Evolutionary conservation across 2,797 vertebrate species (phyloP).

Genomic region (Sciaenops ocellatus): DNA sequence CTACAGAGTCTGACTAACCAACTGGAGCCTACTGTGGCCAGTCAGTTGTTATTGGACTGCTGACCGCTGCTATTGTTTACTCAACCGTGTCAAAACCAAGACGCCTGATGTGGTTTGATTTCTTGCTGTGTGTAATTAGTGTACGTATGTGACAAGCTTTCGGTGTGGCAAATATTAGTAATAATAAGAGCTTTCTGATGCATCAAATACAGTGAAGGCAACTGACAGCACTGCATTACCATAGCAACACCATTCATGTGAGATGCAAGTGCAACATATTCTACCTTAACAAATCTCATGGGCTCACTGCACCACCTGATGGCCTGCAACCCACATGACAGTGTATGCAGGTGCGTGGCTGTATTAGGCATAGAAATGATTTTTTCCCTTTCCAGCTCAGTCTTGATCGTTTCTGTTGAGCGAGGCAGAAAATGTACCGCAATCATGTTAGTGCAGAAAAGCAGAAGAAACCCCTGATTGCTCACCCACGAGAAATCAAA

Average conservation of each 20-base stretch:
- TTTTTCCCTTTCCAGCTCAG: not conserved
- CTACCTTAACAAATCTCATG: constrained; percentile 51
- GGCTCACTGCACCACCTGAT: constrained; percentile 78
- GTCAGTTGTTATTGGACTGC: constrained; percentile 38
- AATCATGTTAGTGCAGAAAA: constrained; percentile 14
- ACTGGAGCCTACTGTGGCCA: constrained; percentile 34
- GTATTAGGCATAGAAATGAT: not conserved
- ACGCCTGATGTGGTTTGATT: not conserved
- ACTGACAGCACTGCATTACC: constrained; percentile 68
- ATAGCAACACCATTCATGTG: constrained; percentile 77
- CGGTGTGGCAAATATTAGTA: constrained; percentile 9
- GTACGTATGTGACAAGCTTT: constrained; percentile 4
- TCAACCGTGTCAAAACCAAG: constrained; percentile 16
- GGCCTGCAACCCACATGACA: constrained; percentile 68
- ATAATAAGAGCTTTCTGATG: constrained; percentile 36
- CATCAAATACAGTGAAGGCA: constrained; percentile 48
- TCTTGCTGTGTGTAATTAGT: not conserved
- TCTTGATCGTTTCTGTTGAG: not conserved
- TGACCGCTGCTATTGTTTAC: constrained; percentile 20
- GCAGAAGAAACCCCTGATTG: constrained; percentile 20
- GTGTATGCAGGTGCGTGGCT: not conserved
- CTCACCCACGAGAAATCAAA: constrained; percentile 15
- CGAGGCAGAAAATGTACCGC: not conserved
- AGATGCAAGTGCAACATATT: constrained; percentile 40
- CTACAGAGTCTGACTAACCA: constrained; percentile 50